These are phyloP conservation scores for Agrochola lota DNA, from an alignment of 2,888 invertebrate species.

Conservation along the genomic window DNA sequence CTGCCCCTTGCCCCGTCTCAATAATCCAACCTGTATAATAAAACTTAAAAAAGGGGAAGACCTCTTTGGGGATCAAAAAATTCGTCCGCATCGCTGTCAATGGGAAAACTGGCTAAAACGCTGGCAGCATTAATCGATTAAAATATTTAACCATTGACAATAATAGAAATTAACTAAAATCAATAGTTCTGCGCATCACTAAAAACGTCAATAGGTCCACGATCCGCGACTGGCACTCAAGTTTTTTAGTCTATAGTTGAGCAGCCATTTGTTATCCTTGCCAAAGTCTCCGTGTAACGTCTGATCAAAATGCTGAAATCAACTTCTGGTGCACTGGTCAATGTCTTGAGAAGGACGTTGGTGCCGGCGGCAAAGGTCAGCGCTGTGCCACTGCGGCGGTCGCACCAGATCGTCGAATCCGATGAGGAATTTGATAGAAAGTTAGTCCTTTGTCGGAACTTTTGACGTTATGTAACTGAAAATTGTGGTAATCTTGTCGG, in stretches of 20 bases:
- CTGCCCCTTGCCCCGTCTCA: too few species aligned
- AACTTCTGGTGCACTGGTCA: slow-evolving; percentile 83
- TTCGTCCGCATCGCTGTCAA: too few species aligned
- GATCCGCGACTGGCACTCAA: slow-evolving; percentile 58
- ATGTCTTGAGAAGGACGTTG: slow-evolving; percentile 84
- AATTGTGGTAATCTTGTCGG: slow-evolving; percentile 70
- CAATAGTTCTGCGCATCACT: slow-evolving; percentile 61
- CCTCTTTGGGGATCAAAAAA: too few species aligned
- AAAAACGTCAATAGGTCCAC: slow-evolving; percentile 57
- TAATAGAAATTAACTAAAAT: slow-evolving; percentile 31
- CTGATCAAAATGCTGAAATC: slow-evolving; percentile 87
- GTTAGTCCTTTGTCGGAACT: slow-evolving; percentile 78
- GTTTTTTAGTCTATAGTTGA: slow-evolving; percentile 76
- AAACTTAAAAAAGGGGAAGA: too few species aligned
- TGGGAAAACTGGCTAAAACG: too few species aligned
- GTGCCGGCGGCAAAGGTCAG: slow-evolving; percentile 80
- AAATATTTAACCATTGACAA: slow-evolving; percentile 1
- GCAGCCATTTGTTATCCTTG: slow-evolving; percentile 87
- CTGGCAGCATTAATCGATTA: background rate
- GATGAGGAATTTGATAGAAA: slow-evolving; percentile 96
- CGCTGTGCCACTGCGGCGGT: slow-evolving; percentile 78
- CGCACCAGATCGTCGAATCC: slow-evolving; percentile 92
- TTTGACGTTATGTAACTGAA: slow-evolving; percentile 89
- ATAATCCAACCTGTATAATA: too few species aligned
- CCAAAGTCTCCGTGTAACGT: slow-evolving; percentile 79